Percentiles rank a stretch among this genome's conserved stretches.
Conservation (phyloP, 1,140 invertebrate genomes). For the Melipona quadrifasciata region DNA sequence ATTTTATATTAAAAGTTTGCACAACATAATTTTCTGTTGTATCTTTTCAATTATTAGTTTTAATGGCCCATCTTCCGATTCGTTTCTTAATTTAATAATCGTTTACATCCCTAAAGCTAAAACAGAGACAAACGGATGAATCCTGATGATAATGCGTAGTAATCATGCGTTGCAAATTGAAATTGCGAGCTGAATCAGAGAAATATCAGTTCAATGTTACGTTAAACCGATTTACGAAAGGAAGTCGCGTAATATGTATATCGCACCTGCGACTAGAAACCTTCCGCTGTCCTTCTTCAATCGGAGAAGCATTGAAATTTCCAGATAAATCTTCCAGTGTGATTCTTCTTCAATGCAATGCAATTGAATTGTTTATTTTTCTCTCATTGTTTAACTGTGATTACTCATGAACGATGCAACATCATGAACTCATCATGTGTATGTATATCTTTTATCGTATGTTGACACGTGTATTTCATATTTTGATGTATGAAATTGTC, state of each 20-base stretch:
- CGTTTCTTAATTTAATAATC: neutral
- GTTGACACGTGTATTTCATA: neutral
- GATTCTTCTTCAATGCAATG: conserved; percentile 1
- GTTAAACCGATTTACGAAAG: conserved; percentile 16
- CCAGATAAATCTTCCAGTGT: conserved; percentile 12
- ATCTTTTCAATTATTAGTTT: neutral
- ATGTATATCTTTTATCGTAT: neutral
- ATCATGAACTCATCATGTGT: neutral
- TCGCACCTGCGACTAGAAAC: neutral
- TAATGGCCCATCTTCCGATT: neutral
- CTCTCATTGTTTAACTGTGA: conserved; percentile 6
- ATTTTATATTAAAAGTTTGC: neutral
- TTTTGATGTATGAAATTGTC: neutral
- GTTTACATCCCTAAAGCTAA: neutral
- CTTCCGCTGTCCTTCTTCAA: conserved; percentile 32
- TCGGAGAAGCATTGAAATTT: conserved; percentile 10
- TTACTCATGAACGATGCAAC: neutral
- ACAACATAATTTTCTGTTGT: neutral
- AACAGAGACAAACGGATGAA: neutral
- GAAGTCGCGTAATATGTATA: conserved; percentile 27
- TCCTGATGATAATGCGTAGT: neutral
- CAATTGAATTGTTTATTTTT: conserved; percentile 18
- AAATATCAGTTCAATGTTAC: neutral
- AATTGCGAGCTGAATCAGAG: neutral
- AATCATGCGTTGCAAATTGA: neutral